phyloP scores from a whole-genome alignment of 2,797 vertebrate genomes.

The Phalanger gymnotis region DNA sequence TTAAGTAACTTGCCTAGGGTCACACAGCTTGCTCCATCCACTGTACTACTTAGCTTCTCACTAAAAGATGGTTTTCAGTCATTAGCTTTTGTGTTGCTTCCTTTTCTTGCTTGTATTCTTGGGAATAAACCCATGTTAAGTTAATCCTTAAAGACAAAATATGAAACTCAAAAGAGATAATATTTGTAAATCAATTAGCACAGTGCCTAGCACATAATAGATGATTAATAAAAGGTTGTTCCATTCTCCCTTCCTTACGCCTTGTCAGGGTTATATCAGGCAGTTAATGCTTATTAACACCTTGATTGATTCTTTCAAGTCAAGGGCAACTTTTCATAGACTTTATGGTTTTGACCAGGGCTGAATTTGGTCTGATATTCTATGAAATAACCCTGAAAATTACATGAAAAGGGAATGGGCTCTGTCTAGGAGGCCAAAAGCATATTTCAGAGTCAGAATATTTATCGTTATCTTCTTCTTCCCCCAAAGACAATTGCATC shows the following conservation, averaged over 20 bases:
- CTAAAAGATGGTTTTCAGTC: background rate
- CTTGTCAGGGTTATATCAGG: background rate
- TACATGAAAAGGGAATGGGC: background rate
- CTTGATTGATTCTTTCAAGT: background rate
- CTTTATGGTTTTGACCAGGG: conserved; percentile 7
- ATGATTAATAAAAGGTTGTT: background rate
- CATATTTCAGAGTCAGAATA: background rate
- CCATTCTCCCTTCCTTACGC: background rate
- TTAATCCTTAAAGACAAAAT: background rate
- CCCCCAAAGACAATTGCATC: background rate
- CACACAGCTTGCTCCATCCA: background rate
- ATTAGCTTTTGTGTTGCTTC: background rate
- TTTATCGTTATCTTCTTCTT: background rate
- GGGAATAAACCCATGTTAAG: background rate
- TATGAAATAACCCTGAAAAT: conserved; percentile 12
- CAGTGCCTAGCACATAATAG: background rate
- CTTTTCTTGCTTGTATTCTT: background rate
- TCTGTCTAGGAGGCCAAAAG: background rate
- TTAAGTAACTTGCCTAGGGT: background rate
- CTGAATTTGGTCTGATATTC: conserved; percentile 10
- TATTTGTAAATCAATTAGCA: background rate
- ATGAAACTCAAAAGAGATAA: background rate
- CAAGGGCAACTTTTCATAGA: background rate
- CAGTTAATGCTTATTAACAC: background rate
- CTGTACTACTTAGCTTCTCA: background rate